A percentile compares a stretch with the other conserved stretches of the same genome.
These are phyloP conservation scores for Aurelia sp. DNA, from an alignment of 30 jellyfish, hydroid and myxozoan species.

Conservation along the genomic window DNA sequence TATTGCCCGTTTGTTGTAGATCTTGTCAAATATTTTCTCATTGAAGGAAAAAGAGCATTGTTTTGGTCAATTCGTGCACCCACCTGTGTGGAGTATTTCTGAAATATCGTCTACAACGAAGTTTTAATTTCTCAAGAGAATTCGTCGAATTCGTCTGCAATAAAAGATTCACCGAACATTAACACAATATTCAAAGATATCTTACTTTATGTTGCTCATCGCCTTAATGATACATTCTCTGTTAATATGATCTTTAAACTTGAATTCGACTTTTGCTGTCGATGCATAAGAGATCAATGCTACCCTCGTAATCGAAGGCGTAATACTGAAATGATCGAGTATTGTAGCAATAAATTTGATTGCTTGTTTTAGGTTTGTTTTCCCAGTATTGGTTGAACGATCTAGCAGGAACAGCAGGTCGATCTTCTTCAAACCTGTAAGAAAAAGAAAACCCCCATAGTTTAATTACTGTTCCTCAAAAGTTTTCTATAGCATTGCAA, in stretches of 20 bases:
- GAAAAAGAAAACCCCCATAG: neutral
- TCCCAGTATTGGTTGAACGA: conserved; percentile 52
- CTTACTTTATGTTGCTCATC: conserved; percentile 36
- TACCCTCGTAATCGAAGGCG: conserved; percentile 62
- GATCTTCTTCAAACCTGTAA: conserved; percentile 18
- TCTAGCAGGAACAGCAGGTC: conserved; percentile 58
- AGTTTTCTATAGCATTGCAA: no score
- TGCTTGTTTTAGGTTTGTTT: conserved; percentile 7
- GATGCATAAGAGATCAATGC: conserved; percentile 57
- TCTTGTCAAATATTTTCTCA: no score
- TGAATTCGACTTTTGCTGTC: conserved; percentile 39
- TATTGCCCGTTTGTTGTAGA: no score
- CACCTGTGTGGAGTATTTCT: no score
- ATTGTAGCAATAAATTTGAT: conserved; percentile 5
- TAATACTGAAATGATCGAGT: conserved; percentile 41
- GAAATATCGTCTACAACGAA: no score
- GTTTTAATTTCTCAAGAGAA: no score
- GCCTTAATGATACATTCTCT: conserved; percentile 54
- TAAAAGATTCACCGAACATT: neutral
- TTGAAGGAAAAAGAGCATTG: no score
- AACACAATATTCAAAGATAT: neutral
- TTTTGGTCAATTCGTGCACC: no score
- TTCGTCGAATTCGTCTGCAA: no score
- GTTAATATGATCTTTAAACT: conserved; percentile 38
- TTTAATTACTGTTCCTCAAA: no score